Conservation (phyloP, 2,797 vertebrate genomes). For the Lutjanus campechanus region DNA sequence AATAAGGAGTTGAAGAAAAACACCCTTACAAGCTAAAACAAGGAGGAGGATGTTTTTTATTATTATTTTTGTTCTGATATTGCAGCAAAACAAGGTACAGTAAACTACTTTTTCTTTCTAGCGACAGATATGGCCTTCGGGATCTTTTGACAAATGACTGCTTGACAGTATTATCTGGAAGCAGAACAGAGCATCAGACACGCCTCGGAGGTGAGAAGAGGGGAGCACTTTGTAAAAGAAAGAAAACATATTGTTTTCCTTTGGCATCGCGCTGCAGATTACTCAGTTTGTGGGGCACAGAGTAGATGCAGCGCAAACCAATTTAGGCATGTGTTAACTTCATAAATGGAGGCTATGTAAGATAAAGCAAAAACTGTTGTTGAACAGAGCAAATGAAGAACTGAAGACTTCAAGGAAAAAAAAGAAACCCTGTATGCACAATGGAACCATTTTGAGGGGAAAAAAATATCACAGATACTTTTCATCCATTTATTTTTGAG, state of each 20-base stretch:
- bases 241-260: constrained; percentile 89
- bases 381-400: constrained; percentile 51
- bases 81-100: constrained; percentile 77
- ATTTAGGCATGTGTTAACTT: constrained; percentile 93
- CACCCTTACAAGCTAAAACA: constrained; percentile 70
- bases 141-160: constrained; percentile 86
- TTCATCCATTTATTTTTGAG: constrained; percentile 92
- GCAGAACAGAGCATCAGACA: constrained; percentile 75
- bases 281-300: constrained; percentile 74
- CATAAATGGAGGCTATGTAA: constrained; percentile 83
- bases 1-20: constrained; percentile 73
- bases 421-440: constrained; percentile 93
- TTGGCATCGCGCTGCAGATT: constrained; percentile 87
- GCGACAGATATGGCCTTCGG: constrained; percentile 79
- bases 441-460: constrained; percentile 90
- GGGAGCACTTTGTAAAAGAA: constrained; percentile 82
- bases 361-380: constrained; percentile 76
- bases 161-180: constrained; percentile 90
- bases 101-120: constrained; percentile 75
- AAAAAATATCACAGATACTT: constrained; percentile 93
- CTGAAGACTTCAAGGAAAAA: constrained; percentile 60
- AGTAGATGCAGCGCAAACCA: constrained; percentile 81
- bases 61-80: constrained; percentile 80
- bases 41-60: constrained; percentile 68
- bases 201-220: constrained; percentile 73